These are phyloP conservation scores for Zaprionus camerounensis DNA, from an alignment of 1,140 invertebrate genomes.

Conservation along the genomic window DNA sequence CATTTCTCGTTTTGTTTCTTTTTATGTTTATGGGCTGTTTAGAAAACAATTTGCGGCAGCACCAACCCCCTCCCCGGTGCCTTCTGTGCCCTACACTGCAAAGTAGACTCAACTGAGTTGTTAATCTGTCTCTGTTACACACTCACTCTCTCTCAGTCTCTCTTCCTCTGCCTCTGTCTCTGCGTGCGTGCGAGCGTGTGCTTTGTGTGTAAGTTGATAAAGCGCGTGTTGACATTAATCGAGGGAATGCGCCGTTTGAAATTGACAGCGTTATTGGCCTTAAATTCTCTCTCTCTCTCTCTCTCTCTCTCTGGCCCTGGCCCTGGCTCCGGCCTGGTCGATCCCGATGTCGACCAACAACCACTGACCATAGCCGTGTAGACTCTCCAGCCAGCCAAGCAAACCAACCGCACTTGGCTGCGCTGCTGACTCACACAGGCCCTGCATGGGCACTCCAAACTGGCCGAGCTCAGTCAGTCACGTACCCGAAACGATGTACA, in stretches of 20 bases:
- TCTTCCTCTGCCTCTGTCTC: neutral
- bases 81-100: neutral
- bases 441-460: conserved; percentile 33
- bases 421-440: conserved; percentile 34
- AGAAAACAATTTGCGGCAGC: conserved; percentile 74
- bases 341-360: neutral
- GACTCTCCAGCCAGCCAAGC: neutral
- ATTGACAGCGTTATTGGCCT: conserved; percentile 79
- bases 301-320: neutral
- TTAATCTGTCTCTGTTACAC: conserved; percentile 45
- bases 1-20: conserved; percentile 81
- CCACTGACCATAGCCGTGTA: conserved; percentile 33
- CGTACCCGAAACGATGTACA: conserved; percentile 58
- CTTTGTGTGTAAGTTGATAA: conserved; percentile 67
- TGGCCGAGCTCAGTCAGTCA: conserved; percentile 52
- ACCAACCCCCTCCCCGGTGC: neutral
- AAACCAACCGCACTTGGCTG: conserved; percentile 17
- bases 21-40: conserved; percentile 80
- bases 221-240: conserved; percentile 79
- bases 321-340: neutral
- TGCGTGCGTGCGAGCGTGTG: conserved; percentile 15
- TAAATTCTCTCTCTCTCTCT: conserved; percentile 50
- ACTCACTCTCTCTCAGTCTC: neutral
- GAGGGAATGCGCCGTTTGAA: conserved; percentile 74
- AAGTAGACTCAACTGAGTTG: conserved; percentile 37